phyloP scores from a whole-genome alignment of 2,888 invertebrate species.

The Drosophila paramelanica region DNA sequence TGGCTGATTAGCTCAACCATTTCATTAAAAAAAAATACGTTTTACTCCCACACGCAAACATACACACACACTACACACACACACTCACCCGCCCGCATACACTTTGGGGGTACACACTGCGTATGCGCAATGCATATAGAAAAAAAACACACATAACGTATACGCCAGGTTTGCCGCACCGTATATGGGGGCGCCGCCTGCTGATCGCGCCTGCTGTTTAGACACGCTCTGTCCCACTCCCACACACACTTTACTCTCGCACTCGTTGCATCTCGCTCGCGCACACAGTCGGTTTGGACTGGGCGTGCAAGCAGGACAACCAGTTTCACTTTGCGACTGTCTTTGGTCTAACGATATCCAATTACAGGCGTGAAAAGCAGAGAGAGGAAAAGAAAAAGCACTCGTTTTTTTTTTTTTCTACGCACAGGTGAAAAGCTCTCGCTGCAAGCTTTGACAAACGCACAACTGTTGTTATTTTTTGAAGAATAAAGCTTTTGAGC shows the following conservation, averaged over 20 bases:
- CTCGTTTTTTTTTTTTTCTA: not conserved
- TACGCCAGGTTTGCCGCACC: slow-evolving; percentile 63
- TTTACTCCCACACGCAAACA: not conserved
- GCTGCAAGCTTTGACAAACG: slow-evolving; percentile 6
- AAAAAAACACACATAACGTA: slow-evolving; percentile 61
- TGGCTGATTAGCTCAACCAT: slow-evolving; percentile 27
- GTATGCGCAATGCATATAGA: slow-evolving; percentile 69
- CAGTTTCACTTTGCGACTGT: slow-evolving; percentile 2
- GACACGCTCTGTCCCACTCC: not conserved
- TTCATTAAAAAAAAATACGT: slow-evolving; percentile 3
- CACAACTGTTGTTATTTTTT: not conserved
- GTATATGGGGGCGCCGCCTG: slow-evolving; percentile 66
- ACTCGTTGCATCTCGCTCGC: not conserved
- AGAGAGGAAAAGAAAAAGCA: not conserved
- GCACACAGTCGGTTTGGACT: not conserved
- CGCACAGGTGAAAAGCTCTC: slow-evolving; percentile 12
- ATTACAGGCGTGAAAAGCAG: slow-evolving; percentile 36
- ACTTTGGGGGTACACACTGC: slow-evolving; percentile 45
- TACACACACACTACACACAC: not conserved
- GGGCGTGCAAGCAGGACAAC: slow-evolving; percentile 35
- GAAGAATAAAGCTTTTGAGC: no score
- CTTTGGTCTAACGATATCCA: slow-evolving; percentile 44
- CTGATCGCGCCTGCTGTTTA: slow-evolving; percentile 28
- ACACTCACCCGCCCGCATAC: slow-evolving; percentile 7
- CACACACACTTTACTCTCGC: slow-evolving; percentile 4